Conservation (phyloP, 1,140 invertebrate species). For the Littorina saxatilis region DNA sequence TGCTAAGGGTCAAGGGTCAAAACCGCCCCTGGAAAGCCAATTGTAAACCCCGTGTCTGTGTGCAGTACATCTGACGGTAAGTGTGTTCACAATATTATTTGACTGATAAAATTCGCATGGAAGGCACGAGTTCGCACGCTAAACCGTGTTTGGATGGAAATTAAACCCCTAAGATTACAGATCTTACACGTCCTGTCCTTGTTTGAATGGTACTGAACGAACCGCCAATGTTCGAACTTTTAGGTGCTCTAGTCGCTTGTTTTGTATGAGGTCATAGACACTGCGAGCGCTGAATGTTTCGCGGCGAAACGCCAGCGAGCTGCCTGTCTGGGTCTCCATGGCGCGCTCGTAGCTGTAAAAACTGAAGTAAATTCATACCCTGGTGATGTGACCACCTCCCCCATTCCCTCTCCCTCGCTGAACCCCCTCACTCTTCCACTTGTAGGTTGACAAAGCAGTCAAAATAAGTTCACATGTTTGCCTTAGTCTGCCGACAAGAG, state of each 20-base stretch:
- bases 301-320: slow-evolving; percentile 38
- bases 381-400: slow-evolving; percentile 20
- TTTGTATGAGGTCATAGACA: slow-evolving; percentile 53
- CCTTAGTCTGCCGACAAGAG: background rate
- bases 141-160: slow-evolving; percentile 41
- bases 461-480: background rate
- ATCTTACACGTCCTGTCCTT: slow-evolving; percentile 51
- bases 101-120: slow-evolving; percentile 78
- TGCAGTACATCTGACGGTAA: slow-evolving; percentile 79
- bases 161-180: slow-evolving; percentile 47
- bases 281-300: slow-evolving; percentile 38
- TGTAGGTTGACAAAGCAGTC: background rate
- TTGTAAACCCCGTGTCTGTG: slow-evolving; percentile 76
- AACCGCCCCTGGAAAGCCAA: slow-evolving; percentile 57
- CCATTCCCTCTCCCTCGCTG: background rate
- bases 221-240: slow-evolving; percentile 36
- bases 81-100: slow-evolving; percentile 80
- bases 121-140: slow-evolving; percentile 65
- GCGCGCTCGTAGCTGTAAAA: slow-evolving; percentile 37
- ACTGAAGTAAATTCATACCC: slow-evolving; percentile 35
- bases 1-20: slow-evolving; percentile 63
- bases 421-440: background rate
- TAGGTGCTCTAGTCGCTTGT: slow-evolving; percentile 64
- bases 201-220: slow-evolving; percentile 39
- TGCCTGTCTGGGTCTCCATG: slow-evolving; percentile 28